These are phyloP conservation scores for Andrena trimmerana DNA, from an alignment of 2,888 invertebrate species.

Conservation along the genomic window DNA sequence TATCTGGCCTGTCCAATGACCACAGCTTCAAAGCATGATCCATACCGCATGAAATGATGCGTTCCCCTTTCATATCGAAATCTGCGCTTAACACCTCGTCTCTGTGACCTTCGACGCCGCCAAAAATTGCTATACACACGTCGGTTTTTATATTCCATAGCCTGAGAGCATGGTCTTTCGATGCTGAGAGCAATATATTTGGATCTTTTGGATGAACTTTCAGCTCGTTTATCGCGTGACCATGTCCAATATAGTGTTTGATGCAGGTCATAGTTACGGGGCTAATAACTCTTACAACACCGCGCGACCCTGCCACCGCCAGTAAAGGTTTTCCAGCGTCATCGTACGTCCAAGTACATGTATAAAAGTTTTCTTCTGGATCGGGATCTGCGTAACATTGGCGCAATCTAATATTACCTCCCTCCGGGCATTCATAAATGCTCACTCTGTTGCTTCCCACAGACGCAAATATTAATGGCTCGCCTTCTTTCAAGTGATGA, in stretches of 20 bases:
- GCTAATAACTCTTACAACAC: constrained; percentile 95
- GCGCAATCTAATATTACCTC: constrained; percentile 92
- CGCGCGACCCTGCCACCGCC: constrained; percentile 96
- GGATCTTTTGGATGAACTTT: constrained; percentile 97
- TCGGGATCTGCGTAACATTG: constrained; percentile 98
- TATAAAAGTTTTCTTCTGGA: constrained; percentile 97
- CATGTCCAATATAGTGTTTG: constrained; percentile 96
- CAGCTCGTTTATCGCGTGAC: constrained; percentile 95
- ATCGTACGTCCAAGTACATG: constrained; percentile 98
- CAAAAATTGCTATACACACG: constrained; percentile 97
- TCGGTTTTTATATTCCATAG: constrained; percentile 98
- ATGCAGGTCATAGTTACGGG: constrained; percentile 93
- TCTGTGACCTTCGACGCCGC: constrained; percentile 98
- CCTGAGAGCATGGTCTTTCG: constrained; percentile 95
- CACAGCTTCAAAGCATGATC: constrained; percentile 98
- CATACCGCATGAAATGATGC: constrained; percentile 99
- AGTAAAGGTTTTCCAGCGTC: constrained; percentile 92
- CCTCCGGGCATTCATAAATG: constrained; percentile 95
- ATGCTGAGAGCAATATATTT: constrained; percentile 95
- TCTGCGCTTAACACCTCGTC: constrained; percentile 96
- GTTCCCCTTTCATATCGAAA: constrained; percentile 92
- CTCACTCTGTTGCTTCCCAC: constrained; percentile 97
- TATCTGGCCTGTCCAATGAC: constrained; percentile 94
- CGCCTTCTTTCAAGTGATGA: constrained; percentile 92
- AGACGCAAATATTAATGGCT: constrained; percentile 95